Conservation (phyloP, 2,797 vertebrate species). For the Thamnophis elegans region DNA sequence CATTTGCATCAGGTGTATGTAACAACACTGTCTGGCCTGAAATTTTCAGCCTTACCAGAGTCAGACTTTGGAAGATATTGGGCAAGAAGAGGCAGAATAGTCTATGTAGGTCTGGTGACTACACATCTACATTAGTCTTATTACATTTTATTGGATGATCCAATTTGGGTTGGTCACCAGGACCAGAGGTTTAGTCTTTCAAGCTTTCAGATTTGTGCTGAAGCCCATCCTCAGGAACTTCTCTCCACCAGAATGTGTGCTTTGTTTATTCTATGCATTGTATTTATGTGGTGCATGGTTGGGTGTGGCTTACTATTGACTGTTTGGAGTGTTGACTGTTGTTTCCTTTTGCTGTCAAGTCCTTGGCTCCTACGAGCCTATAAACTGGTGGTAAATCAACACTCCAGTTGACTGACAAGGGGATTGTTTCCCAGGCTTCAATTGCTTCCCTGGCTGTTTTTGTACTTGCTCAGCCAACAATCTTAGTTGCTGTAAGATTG, state of each 20-base stretch:
- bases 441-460: not conserved
- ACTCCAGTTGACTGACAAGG: not conserved
- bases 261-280: not conserved
- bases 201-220: not conserved
- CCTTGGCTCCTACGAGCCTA: not conserved
- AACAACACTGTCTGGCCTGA: not conserved
- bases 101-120: not conserved
- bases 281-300: not conserved
- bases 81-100: not conserved
- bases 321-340: not conserved
- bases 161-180: not conserved
- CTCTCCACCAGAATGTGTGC: not conserved
- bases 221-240: not conserved
- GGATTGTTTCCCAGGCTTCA: not conserved
- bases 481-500: not conserved
- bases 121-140: not conserved
- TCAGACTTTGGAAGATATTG: not conserved
- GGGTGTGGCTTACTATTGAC: not conserved
- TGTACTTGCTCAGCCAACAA: not conserved
- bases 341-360: not conserved
- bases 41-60: not conserved
- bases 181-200: not conserved
- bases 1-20: not conserved
- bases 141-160: not conserved
- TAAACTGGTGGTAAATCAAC: no score